phyloP scores from a whole-genome alignment of 2,113 vertebrate species.

The Stomatorhinus ivindoensis region DNA sequence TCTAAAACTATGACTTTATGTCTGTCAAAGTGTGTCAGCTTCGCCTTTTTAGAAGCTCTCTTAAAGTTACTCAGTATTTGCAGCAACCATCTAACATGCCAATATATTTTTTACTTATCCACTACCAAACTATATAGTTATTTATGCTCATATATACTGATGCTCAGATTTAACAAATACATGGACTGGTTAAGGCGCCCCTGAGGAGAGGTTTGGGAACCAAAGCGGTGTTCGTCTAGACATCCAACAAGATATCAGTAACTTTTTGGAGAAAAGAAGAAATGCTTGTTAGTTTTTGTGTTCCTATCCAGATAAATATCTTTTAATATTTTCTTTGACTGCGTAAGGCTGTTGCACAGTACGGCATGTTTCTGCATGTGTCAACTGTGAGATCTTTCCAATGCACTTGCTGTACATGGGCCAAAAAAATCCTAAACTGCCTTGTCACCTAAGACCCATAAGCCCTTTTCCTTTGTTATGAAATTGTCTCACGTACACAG shows the following conservation, averaged over 20 bases:
- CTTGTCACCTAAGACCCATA: background rate
- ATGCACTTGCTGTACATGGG: background rate
- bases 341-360: background rate
- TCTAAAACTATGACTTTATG: background rate
- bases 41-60: background rate
- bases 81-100: too few relatives aligned
- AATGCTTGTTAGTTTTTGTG: background rate
- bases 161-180: background rate
- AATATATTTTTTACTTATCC: too few relatives aligned
- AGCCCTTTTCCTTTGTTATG: background rate
- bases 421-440: background rate
- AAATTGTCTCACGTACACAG: background rate
- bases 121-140: background rate
- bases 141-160: too few relatives aligned
- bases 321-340: background rate
- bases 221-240: background rate
- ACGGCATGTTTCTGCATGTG: background rate
- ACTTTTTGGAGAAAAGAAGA: background rate
- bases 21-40: background rate
- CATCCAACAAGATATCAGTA: background rate
- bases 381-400: background rate
- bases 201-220: background rate
- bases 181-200: background rate
- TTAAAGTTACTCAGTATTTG: background rate
- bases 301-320: background rate